A percentile compares a stretch with the other conserved stretches of the same genome.
Evolutionary conservation across 2,113 vertebrate species (phyloP).

Genomic region (Isichthys henryi): DNA sequence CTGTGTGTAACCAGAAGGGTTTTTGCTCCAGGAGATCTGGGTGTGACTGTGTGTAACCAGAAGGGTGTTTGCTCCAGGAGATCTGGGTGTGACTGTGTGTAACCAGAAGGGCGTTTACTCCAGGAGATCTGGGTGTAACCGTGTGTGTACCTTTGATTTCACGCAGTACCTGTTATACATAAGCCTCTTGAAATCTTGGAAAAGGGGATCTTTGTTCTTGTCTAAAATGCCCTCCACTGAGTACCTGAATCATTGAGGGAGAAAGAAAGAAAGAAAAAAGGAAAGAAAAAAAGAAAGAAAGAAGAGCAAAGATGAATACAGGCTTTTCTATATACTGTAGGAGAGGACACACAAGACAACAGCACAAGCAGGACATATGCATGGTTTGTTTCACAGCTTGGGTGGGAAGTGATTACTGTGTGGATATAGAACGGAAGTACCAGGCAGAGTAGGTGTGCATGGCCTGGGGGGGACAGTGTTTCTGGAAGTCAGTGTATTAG

Average conservation of each 20-base stretch:
- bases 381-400: neutral
- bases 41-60: neutral
- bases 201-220: slow-evolving; percentile 89
- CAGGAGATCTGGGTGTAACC: neutral
- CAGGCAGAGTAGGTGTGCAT: neutral
- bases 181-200: slow-evolving; percentile 90
- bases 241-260: slow-evolving; percentile 62
- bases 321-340: neutral
- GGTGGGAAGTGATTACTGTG: neutral
- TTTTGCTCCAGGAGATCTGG: neutral
- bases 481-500: neutral
- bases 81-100: neutral
- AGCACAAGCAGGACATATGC: neutral
- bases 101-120: neutral
- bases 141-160: neutral
- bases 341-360: neutral
- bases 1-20: neutral
- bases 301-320: neutral
- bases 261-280: neutral
- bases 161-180: slow-evolving; percentile 78
- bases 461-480: neutral
- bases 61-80: neutral
- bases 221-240: slow-evolving; percentile 85
- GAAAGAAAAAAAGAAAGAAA: too few species aligned
- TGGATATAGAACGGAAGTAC: neutral